phyloP scores from a whole-genome alignment of 2,888 invertebrate species.

The Rugalucina vietnamica region DNA sequence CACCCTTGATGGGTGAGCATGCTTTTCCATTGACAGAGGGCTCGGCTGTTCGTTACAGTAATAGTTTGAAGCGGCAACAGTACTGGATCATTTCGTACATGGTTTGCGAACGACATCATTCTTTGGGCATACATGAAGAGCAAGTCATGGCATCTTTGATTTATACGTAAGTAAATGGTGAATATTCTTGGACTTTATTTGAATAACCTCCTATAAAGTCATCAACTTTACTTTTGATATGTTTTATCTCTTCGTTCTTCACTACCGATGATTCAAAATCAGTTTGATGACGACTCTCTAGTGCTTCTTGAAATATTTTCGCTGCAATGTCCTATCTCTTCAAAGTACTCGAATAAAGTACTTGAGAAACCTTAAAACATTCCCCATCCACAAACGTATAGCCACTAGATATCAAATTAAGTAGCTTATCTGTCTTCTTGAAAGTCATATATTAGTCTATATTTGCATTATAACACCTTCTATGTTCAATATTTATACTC shows the following conservation, averaged over 20 bases:
- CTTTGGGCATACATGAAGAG: too few relatives aligned
- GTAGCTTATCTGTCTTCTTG: neutral
- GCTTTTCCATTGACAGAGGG: too few relatives aligned
- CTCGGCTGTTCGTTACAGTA: too few relatives aligned
- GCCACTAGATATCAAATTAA: slow-evolving; percentile 1
- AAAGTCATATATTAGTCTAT: slow-evolving; percentile 5
- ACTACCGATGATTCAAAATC: neutral
- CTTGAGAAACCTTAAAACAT: neutral
- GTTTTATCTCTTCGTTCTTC: neutral
- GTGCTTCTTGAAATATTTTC: neutral
- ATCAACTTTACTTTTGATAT: neutral
- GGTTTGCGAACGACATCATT: too few relatives aligned
- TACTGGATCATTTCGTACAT: too few relatives aligned
- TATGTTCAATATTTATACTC: slow-evolving; percentile 6
- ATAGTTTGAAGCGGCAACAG: too few relatives aligned
- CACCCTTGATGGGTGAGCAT: too few relatives aligned
- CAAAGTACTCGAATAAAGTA: neutral
- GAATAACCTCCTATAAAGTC: neutral
- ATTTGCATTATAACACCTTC: slow-evolving; percentile 1
- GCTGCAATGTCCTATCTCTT: neutral
- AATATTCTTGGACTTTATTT: too few relatives aligned
- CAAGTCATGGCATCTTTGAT: too few relatives aligned
- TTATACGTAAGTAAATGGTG: too few relatives aligned
- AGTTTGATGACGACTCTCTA: neutral
- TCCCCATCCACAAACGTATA: neutral